Conservation (phyloP, 1,140 invertebrate genomes). For the Apis cerana region DNA sequence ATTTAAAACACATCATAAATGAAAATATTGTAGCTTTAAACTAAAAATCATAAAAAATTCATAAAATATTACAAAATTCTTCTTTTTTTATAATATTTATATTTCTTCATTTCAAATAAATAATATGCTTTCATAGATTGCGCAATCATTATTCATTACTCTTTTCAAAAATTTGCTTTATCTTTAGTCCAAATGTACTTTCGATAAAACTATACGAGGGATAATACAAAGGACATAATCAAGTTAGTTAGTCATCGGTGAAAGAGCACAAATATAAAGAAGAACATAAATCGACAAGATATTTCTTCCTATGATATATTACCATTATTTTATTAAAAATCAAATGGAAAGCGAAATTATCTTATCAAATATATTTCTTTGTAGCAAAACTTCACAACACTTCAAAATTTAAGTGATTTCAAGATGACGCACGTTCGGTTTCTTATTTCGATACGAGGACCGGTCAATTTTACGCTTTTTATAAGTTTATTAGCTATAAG, state of each 20-base stretch:
- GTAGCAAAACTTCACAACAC: neutral
- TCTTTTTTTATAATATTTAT: neutral
- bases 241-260: neutral
- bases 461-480: conserved; percentile 29
- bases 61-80: neutral
- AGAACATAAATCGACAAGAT: neutral
- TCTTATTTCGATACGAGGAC: neutral
- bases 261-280: neutral
- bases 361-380: conserved; percentile 45
- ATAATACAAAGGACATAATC: neutral
- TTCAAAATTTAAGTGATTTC: conserved; percentile 34
- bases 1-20: neutral
- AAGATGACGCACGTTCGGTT: neutral
- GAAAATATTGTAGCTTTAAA: too few relatives aligned
- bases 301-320: neutral
- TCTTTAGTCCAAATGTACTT: neutral
- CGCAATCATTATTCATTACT: neutral
- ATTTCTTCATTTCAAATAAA: too few relatives aligned
- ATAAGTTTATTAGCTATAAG: neutral
- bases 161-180: neutral
- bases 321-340: neutral
- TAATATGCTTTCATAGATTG: neutral
- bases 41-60: neutral
- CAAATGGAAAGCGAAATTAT: conserved; percentile 24
- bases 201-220: conserved; percentile 15